These are phyloP conservation scores for Dasypus novemcinctus DNA, from an alignment of 2,113 vertebrate species.

Conservation along the genomic window DNA sequence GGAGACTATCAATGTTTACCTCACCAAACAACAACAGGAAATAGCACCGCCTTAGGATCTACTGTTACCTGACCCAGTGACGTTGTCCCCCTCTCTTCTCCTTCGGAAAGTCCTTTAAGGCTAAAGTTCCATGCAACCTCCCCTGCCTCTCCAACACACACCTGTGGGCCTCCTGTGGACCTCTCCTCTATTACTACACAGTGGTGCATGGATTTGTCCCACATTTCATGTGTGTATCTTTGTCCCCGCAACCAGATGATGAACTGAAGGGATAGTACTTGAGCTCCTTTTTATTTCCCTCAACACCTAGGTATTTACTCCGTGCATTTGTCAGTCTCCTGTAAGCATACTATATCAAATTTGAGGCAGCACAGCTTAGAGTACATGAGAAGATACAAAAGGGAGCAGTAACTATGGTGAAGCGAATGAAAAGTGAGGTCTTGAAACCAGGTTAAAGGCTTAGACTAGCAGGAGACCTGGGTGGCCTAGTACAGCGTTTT, in stretches of 20 bases:
- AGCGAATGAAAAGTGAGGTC: neutral
- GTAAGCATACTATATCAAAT: neutral
- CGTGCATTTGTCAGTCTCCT: neutral
- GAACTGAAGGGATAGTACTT: neutral
- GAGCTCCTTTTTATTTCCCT: neutral
- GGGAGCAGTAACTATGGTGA: neutral
- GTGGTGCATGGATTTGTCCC: neutral
- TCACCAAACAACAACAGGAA: neutral
- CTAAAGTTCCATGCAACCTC: neutral
- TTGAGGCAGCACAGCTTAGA: neutral
- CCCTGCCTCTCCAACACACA: neutral
- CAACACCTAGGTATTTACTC: neutral
- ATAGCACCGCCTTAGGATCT: neutral
- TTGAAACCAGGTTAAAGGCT: neutral
- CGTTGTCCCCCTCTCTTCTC: neutral
- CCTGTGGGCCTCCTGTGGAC: neutral
- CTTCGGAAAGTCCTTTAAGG: neutral
- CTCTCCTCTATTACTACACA: rapidly evolving
- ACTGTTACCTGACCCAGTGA: neutral
- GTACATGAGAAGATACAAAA: neutral
- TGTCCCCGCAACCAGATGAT: neutral
- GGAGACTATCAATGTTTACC: neutral
- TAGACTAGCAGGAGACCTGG: neutral
- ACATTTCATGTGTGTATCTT: neutral
- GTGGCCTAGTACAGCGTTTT: neutral